Evolutionary conservation across 2,888 invertebrate species (phyloP).

Genomic region (Parnassius smintheus): DNA sequence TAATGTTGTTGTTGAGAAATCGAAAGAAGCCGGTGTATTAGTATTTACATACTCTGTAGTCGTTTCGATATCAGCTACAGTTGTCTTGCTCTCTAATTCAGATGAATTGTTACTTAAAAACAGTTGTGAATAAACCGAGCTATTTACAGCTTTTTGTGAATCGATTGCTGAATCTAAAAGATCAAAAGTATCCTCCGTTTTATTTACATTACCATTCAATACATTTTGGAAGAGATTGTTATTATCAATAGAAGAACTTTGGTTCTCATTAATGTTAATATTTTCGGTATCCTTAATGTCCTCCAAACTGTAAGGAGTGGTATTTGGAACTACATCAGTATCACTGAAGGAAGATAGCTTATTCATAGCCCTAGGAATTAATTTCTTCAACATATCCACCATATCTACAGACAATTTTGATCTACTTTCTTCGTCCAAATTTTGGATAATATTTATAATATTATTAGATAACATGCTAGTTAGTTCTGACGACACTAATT

Average conservation of each 20-base stretch:
- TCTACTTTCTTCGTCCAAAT: slow-evolving; percentile 70
- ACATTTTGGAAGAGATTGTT: slow-evolving; percentile 62
- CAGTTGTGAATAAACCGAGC: slow-evolving; percentile 39
- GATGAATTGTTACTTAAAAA: slow-evolving; percentile 41
- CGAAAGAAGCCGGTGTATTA: slow-evolving; percentile 29
- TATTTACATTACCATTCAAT: slow-evolving; percentile 60
- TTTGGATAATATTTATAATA: slow-evolving; percentile 68
- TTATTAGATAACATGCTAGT: slow-evolving; percentile 78
- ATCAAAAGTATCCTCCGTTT: slow-evolving; percentile 44
- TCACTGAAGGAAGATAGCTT: slow-evolving; percentile 56
- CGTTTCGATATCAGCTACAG: slow-evolving; percentile 19
- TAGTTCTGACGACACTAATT: slow-evolving; percentile 75
- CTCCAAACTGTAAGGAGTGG: slow-evolving; percentile 76
- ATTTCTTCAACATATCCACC: slow-evolving; percentile 71
- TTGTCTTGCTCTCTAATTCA: slow-evolving; percentile 34
- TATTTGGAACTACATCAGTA: slow-evolving; percentile 58
- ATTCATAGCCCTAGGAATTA: slow-evolving; percentile 73
- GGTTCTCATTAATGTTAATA: slow-evolving; percentile 46
- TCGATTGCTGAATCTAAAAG: slow-evolving; percentile 34
- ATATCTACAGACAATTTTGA: slow-evolving; percentile 76
- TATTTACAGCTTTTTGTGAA: slow-evolving; percentile 61
- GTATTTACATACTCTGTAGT: slow-evolving; percentile 12
- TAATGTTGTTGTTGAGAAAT: slow-evolving; percentile 27
- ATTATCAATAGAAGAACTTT: slow-evolving; percentile 35
- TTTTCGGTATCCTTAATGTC: slow-evolving; percentile 73